These are phyloP conservation scores for Equus przewalskii DNA, from an alignment of 2,113 vertebrate species.

Conservation along the genomic window DNA sequence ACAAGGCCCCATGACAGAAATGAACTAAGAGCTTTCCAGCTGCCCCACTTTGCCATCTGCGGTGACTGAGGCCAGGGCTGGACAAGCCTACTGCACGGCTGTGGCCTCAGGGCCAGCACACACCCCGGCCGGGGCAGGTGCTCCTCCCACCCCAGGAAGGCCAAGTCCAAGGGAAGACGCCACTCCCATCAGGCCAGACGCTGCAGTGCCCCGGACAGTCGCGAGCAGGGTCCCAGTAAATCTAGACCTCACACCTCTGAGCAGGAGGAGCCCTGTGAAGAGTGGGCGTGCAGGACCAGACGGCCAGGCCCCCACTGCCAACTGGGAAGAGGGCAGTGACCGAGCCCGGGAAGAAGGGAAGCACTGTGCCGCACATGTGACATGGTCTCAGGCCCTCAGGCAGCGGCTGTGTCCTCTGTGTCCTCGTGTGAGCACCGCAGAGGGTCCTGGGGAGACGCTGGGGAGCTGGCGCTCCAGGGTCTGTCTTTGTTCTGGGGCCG, in stretches of 20 bases:
- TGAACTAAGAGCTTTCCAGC: neutral
- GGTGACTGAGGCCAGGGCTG: neutral
- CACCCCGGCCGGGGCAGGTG: neutral
- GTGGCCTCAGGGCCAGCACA: neutral
- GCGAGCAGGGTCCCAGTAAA: no score
- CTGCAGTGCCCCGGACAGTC: neutral
- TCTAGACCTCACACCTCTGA: neutral
- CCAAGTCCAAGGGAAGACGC: neutral
- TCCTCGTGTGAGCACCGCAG: no score
- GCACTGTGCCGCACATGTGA: fast-evolving
- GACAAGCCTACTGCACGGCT: neutral
- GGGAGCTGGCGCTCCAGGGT: neutral
- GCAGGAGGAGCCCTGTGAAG: neutral
- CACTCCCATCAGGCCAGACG: neutral
- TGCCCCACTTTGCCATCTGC: no score
- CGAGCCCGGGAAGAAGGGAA: neutral
- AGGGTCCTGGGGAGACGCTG: neutral
- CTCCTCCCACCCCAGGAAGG: no score
- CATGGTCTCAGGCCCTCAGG: neutral
- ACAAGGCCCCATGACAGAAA: neutral
- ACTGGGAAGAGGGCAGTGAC: no score
- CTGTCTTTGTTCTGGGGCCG: neutral
- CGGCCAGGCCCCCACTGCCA: neutral
- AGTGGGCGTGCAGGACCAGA: neutral
- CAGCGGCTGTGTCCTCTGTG: no score